Base-by-base conservation (phyloP, 2,113 vertebrate genomes). In the Erythrolamprus reginae region DNA sequence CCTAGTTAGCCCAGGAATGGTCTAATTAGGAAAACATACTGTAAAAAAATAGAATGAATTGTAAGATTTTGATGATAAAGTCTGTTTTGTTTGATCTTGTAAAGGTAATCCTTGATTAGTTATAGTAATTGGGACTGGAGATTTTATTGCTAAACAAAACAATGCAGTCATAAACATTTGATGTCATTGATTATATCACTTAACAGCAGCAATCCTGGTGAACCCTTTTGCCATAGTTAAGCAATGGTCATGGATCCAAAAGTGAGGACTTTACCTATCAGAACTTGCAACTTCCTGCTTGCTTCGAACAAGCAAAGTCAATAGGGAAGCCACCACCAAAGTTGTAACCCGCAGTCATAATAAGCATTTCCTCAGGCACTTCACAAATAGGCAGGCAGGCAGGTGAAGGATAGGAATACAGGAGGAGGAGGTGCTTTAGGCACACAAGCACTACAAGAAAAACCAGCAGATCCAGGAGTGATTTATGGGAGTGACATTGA, bases 1-100 rank as follows among this genome's bases (percentile, higher is more conserved):
- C 53, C 65, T 82, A 89, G 50, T 94, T 96, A 96, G 13, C 77
- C 58, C 91, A 82, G 86, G 15, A 95, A 90, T 33, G 26, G 17
- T 0, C 42, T 95, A 56, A 94, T 92, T 93, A 91, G 58, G 91
- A 94, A 95, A 95, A 90, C 4, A 90, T 17, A 21, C 8, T 77
- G 21, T 38, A 19, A 21, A 42, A 77, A 77, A 28, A 42, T 61
- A 19, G 56, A 70, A 52, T 45, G 3, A 15, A 23, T 24, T 86
- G 15, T 21, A 38, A 15, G 15, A 9, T 50, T 90, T 70, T 26
- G 15, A 24, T 53, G 47, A 5, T 61, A 24, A 86, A 86, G 53
- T 15, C 24, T 77, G n/a, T 47, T 28, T 52, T 86, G 56, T n/a
- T 48, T 65, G n/a, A 84, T 15, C 84, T 42, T 77, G 33, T 77